phyloP scores from a whole-genome alignment of 2,113 vertebrate species.

The Sterrhoptilus dennistouni region DNA sequence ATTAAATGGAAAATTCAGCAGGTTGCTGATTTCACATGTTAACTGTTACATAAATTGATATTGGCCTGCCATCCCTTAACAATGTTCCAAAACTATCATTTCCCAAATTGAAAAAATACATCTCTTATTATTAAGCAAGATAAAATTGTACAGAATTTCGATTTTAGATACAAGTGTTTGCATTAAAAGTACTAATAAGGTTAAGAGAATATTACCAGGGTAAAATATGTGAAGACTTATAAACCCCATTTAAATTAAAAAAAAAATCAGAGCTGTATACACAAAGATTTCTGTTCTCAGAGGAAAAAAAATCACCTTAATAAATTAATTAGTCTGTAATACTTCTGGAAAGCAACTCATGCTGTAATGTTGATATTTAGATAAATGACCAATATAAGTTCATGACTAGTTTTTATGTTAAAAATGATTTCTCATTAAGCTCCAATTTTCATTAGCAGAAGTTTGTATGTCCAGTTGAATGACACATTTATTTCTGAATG shows the following conservation, averaged over 20 bases:
- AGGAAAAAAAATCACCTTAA: neutral
- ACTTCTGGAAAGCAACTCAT: neutral
- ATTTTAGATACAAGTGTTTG: conserved; percentile 5
- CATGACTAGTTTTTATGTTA: neutral
- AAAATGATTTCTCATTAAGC: neutral
- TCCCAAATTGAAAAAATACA: neutral
- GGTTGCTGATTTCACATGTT: neutral
- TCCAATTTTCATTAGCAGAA: neutral
- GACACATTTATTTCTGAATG: neutral
- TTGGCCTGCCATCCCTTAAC: neutral
- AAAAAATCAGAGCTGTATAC: neutral
- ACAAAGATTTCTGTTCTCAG: neutral
- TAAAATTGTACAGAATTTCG: neutral
- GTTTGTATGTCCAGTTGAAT: neutral
- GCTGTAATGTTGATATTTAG: neutral
- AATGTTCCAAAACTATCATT: neutral
- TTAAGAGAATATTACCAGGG: neutral
- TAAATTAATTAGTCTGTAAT: neutral
- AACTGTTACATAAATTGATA: neutral
- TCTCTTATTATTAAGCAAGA: neutral
- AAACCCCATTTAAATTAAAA: neutral
- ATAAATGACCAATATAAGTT: neutral
- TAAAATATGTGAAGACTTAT: neutral
- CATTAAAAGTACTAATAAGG: neutral
- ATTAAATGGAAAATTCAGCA: neutral